Evolutionary conservation across 2,113 vertebrate species (phyloP).

Genomic region (Aplodontia rufa): DNA sequence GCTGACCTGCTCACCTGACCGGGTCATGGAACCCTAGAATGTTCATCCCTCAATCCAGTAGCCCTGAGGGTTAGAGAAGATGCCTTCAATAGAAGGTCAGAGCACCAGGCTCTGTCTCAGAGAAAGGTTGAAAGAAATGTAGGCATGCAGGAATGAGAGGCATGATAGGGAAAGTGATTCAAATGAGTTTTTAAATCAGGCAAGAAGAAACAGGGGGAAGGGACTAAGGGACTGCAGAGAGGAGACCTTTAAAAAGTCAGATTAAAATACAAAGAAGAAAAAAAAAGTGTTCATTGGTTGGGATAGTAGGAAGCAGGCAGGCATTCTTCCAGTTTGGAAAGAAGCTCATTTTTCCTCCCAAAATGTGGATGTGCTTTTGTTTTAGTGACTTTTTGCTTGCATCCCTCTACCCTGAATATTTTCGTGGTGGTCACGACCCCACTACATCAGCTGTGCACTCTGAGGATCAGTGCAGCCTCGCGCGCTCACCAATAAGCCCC

Average conservation of each 20-base stretch:
- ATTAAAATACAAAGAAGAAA: not conserved
- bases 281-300: not conserved
- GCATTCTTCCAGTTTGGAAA: not conserved
- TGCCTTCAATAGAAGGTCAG: not conserved
- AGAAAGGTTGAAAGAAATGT: not conserved
- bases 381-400: not conserved
- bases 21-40: not conserved
- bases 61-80: not conserved
- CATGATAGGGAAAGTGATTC: not conserved
- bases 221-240: fast-evolving
- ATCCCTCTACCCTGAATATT: not conserved
- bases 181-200: not conserved
- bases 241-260: not conserved
- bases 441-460: not conserved
- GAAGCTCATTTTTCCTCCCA: not conserved
- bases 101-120: not conserved
- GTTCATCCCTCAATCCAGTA: not conserved
- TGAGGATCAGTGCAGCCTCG: too few species aligned
- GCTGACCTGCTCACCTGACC: slow-evolving; percentile 56
- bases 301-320: not conserved
- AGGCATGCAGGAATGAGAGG: fast-evolving
- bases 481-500: fast-evolving
- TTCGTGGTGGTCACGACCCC: not conserved
- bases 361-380: not conserved
- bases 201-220: not conserved